Percentiles rank a stretch among this genome's conserved stretches.
phyloP scores from a whole-genome alignment of 2,113 vertebrate species.

The Antennarius striatus region DNA sequence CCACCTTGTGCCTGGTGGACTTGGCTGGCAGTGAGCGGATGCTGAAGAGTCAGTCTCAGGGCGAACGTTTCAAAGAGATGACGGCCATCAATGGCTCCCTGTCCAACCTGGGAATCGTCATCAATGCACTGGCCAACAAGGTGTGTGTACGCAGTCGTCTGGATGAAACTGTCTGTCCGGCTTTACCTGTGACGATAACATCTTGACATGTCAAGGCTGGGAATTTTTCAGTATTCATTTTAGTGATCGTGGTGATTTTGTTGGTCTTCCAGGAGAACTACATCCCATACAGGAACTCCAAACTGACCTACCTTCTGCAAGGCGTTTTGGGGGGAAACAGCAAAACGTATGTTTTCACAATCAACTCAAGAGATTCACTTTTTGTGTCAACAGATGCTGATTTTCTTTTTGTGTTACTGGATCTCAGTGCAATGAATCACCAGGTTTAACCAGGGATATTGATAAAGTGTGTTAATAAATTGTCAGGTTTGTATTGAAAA shows the following conservation, averaged over 20 bases:
- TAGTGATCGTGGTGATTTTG: not conserved
- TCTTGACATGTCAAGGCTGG: no score
- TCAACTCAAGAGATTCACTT: not conserved
- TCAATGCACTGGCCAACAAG: slow-evolving; percentile 89
- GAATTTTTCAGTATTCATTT: not conserved
- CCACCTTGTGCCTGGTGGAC: slow-evolving; percentile 93
- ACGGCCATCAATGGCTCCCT: slow-evolving; percentile 95
- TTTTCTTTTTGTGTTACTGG: no score
- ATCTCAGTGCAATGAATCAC: no score
- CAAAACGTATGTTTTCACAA: slow-evolving; percentile 83
- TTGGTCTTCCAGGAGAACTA: slow-evolving; percentile 82
- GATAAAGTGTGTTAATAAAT: no score
- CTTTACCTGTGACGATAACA: no score
- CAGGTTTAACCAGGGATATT: no score
- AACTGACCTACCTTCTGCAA: slow-evolving; percentile 96
- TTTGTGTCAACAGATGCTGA: no score
- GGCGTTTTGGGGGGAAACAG: slow-evolving; percentile 92
- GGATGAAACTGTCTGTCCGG: no score
- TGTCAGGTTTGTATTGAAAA: no score
- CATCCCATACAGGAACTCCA: slow-evolving; percentile 95
- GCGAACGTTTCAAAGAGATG: slow-evolving; percentile 92
- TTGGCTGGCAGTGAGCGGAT: slow-evolving; percentile 93
- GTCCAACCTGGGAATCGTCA: slow-evolving; percentile 91
- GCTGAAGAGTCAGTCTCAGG: slow-evolving; percentile 90
- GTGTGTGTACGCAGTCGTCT: slow-evolving; percentile 30